These are phyloP conservation scores for Lethenteron camtschaticum DNA, from an alignment of 2,113 vertebrate species.

Conservation along the genomic window DNA sequence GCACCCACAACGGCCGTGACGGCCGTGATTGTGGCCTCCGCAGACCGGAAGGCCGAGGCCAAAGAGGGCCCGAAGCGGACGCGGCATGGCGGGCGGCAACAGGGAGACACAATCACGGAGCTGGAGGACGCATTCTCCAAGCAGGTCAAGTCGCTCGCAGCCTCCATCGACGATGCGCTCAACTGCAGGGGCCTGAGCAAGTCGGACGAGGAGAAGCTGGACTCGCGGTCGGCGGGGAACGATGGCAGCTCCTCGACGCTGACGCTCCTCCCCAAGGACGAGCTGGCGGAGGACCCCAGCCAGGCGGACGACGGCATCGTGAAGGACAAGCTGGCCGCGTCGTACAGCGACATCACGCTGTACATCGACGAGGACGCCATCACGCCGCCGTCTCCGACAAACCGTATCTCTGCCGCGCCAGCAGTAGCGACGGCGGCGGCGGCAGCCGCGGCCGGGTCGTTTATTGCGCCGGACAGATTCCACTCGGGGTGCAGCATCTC, in stretches of 20 bases:
- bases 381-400: conserved; percentile 45
- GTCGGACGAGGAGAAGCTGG: conserved; percentile 34
- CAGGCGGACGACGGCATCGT: conserved; percentile 9
- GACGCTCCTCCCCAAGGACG: conserved; percentile 32
- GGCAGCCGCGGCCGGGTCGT: conserved; percentile 15
- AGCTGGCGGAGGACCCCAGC: conserved; percentile 19
- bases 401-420: no score
- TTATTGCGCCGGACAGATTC: conserved; percentile 47
- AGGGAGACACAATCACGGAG: conserved; percentile 63
- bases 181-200: conserved; percentile 67
- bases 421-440: no score
- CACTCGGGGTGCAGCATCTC: conserved; percentile 70
- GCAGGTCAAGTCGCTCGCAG: conserved; percentile 81
- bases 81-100: neutral
- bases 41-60: no score
- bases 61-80: no score
- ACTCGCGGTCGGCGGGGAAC: conserved; percentile 17
- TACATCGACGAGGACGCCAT: conserved; percentile 91
- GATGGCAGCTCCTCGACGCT: conserved; percentile 7
- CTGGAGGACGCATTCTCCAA: conserved; percentile 85
- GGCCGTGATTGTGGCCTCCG: neutral
- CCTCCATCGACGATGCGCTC: conserved; percentile 82
- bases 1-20: neutral
- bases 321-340: conserved; percentile 75
- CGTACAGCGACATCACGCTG: conserved; percentile 79